These are phyloP conservation scores for Lepus townsendii DNA, from an alignment of 2,797 vertebrate species.

Conservation along the genomic window DNA sequence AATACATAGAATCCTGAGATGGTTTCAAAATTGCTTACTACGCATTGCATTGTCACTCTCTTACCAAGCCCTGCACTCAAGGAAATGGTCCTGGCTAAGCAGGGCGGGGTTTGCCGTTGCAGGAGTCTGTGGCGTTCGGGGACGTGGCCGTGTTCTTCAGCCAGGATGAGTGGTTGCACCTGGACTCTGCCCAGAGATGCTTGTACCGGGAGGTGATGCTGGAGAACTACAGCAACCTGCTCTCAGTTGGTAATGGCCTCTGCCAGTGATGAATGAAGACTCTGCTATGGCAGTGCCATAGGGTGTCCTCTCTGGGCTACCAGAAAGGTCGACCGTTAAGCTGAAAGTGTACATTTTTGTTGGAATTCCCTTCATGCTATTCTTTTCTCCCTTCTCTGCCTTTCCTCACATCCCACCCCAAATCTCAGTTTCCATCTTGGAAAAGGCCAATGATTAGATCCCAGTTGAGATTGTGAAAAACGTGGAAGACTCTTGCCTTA, in stretches of 20 bases:
- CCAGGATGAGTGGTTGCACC: slow-evolving; percentile 55
- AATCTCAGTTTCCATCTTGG: neutral
- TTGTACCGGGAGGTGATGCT: slow-evolving; percentile 63
- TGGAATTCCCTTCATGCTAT: neutral
- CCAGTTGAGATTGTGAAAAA: neutral
- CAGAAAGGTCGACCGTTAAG: neutral
- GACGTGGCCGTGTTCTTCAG: slow-evolving; percentile 67
- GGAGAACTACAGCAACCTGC: slow-evolving; percentile 50
- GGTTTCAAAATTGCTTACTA: neutral
- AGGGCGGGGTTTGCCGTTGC: neutral
- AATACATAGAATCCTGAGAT: slow-evolving; percentile 13
- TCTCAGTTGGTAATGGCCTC: slow-evolving; percentile 30
- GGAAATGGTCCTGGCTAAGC: neutral
- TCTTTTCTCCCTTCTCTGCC: neutral
- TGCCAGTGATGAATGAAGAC: neutral
- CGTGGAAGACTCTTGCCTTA: neutral
- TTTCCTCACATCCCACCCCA: neutral
- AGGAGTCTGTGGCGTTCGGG: slow-evolving; percentile 46
- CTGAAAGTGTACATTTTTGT: neutral
- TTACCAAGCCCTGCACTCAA: neutral
- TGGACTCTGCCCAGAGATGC: slow-evolving; percentile 34
- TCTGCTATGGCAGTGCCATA: too few relatives aligned
- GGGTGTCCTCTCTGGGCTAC: neutral
- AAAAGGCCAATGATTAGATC: neutral
- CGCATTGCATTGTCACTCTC: neutral